Conservation (phyloP, 2,888 invertebrate genomes). For the Idaea dimidiata region DNA sequence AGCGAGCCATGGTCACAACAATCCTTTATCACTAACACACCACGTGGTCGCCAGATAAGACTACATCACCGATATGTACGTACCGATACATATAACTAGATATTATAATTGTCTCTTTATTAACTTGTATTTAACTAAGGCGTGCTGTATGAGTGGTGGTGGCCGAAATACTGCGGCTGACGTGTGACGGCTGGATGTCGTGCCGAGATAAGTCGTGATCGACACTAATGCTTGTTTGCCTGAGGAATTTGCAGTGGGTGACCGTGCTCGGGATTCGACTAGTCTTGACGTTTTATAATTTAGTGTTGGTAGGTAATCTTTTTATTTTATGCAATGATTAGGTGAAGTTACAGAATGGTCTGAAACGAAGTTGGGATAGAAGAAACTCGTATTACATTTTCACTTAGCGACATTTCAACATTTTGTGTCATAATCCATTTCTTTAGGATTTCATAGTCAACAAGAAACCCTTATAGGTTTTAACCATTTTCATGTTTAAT, state of each 20-base stretch:
- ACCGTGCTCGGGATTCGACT: background rate
- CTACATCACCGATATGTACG: constrained; percentile 17
- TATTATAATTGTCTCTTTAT: background rate
- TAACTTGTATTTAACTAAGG: constrained; percentile 6
- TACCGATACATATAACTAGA: constrained; percentile 12
- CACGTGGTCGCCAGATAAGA: constrained; percentile 33
- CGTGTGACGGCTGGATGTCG: background rate
- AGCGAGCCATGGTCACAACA: constrained; percentile 53
- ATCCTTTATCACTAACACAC: constrained; percentile 19
- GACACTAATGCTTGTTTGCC: background rate
- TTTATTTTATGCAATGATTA: too few relatives aligned
- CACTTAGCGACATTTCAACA: too few relatives aligned
- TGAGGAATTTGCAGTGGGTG: constrained; percentile 13
- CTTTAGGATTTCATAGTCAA: too few relatives aligned
- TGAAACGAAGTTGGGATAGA: too few relatives aligned
- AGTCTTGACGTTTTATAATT: background rate
- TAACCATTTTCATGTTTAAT: too few relatives aligned
- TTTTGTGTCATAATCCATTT: too few relatives aligned
- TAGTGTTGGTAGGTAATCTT: background rate
- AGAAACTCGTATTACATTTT: too few relatives aligned
- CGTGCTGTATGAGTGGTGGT: constrained; percentile 34
- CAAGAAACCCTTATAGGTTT: too few relatives aligned
- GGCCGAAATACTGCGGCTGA: constrained; percentile 29
- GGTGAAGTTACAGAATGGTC: too few relatives aligned
- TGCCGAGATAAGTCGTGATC: constrained; percentile 15